Conservation (phyloP, 2,797 vertebrate species). For the Neostethus bicornis region DNA sequence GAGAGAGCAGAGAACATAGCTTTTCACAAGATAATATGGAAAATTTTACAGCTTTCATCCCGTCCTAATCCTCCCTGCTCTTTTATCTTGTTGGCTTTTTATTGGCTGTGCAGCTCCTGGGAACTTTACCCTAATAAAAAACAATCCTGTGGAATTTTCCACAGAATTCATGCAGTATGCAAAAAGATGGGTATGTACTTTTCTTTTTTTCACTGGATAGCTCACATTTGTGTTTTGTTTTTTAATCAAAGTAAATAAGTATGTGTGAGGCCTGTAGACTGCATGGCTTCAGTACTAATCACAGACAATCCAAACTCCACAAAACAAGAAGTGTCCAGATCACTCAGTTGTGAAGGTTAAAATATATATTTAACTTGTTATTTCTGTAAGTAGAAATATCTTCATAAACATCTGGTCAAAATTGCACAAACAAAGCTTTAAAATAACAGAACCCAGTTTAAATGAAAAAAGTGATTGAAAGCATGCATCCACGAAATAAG, state of each 20-base stretch:
- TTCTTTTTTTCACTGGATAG: constrained; percentile 55
- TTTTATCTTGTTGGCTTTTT: constrained; percentile 87
- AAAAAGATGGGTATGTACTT: constrained; percentile 72
- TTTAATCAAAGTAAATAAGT: constrained; percentile 50
- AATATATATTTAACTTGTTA: too few species aligned
- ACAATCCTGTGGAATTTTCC: constrained; percentile 84
- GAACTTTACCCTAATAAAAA: constrained; percentile 86
- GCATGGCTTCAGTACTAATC: constrained; percentile 27
- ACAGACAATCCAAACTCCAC: constrained; percentile 23
- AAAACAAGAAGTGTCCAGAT: constrained; percentile 8
- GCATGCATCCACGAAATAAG: constrained; percentile 18
- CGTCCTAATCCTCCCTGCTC: constrained; percentile 80
- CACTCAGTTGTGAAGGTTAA: too few species aligned
- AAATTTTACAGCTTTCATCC: constrained; percentile 85
- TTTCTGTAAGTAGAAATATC: constrained; percentile 4
- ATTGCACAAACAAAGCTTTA: neutral
- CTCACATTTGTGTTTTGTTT: constrained; percentile 44
- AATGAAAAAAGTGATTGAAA: constrained; percentile 15
- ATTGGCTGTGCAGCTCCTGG: constrained; percentile 84
- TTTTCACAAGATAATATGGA: constrained; percentile 86
- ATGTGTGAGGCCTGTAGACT: constrained; percentile 18
- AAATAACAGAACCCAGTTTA: neutral
- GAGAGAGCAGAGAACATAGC: constrained; percentile 74
- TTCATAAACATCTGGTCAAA: constrained; percentile 8
- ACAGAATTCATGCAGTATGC: constrained; percentile 77